Base-by-base conservation (phyloP, 2,888 invertebrate genomes). In the Amblyteles armatorius region DNA sequence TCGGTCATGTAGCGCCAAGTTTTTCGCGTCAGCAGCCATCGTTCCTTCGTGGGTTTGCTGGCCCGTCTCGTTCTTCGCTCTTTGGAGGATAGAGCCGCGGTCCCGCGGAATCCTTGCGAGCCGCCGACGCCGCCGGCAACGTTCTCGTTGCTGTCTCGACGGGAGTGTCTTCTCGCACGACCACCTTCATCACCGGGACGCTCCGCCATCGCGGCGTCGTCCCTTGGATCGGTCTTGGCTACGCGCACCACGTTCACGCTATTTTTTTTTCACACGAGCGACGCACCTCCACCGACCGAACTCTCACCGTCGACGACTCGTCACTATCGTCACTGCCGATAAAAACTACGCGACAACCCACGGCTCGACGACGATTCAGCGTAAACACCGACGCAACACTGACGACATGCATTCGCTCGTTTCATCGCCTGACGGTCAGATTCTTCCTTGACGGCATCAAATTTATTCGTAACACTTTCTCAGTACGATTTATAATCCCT, bases 1-100 rank as follows among this genome's bases (percentile, higher is more conserved):
- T 98, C 98, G n/a, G 97, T 96, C 98, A 98, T 98, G 94, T 98
- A 98, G 90, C 97, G 95, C 98, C 98, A 98, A 69, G 98, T 98
- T 94, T 98, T 98, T 83, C 98, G 95, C 65, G 98, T 98, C 83
- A 98, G 95, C 84, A 98, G 95, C 98, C 98, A 98, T 93, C 98
- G 95, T 94, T 98, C 98, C 92, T 97, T 96, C 73, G 93, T 92
- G 0, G 95, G 95, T 85, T 95, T 95, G 92, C 95, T 95, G 90
- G 95, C 94, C 73, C 95, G 95, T 89, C 95, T 95, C 82, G 95
- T 94, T 90, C 95, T 94, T 71, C 95, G 95, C 85, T 95, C 96
- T 95, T 96, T 96, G 88, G 94, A 94, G 87, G 91, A 86, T 7
- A 91, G 89, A 13, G 91, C 90, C 3, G 89, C 89, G 40, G 85